These are phyloP conservation scores for Chrysopilus asiliformis DNA, from an alignment of 2,888 invertebrate species.

Conservation along the genomic window DNA sequence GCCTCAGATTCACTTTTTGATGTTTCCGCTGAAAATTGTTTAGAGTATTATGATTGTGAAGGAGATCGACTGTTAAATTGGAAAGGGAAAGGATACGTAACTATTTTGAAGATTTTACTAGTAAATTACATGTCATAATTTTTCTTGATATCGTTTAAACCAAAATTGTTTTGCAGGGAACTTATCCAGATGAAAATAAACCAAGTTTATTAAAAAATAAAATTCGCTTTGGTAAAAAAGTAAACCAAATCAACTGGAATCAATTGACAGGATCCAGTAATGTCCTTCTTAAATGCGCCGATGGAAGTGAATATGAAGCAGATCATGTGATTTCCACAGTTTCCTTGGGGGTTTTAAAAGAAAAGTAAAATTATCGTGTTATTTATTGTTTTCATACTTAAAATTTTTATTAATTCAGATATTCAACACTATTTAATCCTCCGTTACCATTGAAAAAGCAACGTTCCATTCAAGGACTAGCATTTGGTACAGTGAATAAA, in stretches of 20 bases:
- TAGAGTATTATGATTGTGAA: background rate
- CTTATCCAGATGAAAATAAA: background rate
- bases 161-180: background rate
- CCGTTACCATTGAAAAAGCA: constrained; percentile 37
- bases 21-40: background rate
- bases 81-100: background rate
- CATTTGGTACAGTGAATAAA: constrained; percentile 48
- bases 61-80: background rate
- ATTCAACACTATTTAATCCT: constrained; percentile 38
- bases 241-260: constrained; percentile 9
- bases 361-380: constrained; percentile 21
- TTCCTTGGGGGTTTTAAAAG: constrained; percentile 49
- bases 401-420: background rate
- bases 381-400: constrained; percentile 10
- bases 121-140: background rate
- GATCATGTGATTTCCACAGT: constrained; percentile 49
- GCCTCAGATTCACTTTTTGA: background rate
- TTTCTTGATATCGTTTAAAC: background rate
- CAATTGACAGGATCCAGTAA: constrained; percentile 11
- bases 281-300: constrained; percentile 24
- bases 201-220: background rate
- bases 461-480: constrained; percentile 40
- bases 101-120: background rate
- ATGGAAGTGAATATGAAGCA: constrained; percentile 26
- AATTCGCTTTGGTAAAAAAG: constrained; percentile 8